These are phyloP conservation scores for Eriocheir sinensis DNA, from an alignment of 1,140 invertebrate genomes.

Conservation along the genomic window DNA sequence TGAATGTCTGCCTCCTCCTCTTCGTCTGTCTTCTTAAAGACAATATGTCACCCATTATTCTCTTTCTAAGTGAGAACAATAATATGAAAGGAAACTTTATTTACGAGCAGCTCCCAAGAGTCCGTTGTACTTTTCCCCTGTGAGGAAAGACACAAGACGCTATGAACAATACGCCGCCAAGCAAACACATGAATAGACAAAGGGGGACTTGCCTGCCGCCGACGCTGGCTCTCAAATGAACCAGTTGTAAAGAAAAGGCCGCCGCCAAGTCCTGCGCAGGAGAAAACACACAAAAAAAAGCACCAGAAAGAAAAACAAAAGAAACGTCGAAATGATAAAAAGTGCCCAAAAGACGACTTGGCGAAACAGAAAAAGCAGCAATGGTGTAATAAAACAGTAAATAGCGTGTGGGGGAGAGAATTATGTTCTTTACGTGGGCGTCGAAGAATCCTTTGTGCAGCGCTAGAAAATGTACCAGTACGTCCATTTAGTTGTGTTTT, in stretches of 20 bases:
- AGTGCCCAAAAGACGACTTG: background rate
- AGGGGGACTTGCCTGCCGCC: background rate
- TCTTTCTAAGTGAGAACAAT: background rate
- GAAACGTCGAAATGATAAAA: slow-evolving; percentile 7
- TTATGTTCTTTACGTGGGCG: slow-evolving; percentile 14
- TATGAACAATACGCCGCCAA: slow-evolving; percentile 22
- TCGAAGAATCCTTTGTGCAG: slow-evolving; percentile 23
- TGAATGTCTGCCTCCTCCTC: background rate
- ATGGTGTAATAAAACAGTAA: slow-evolving; percentile 5
- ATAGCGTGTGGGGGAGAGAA: slow-evolving; percentile 20
- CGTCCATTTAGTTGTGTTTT: slow-evolving; percentile 7
- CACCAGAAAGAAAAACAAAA: too few relatives aligned
- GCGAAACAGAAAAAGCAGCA: background rate
- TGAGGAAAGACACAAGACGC: slow-evolving; percentile 22
- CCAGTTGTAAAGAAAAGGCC: slow-evolving; percentile 13
- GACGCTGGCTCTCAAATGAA: slow-evolving; percentile 13
- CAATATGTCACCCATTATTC: background rate
- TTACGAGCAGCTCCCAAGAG: background rate
- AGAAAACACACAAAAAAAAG: background rate
- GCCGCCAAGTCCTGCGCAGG: background rate
- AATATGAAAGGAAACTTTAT: background rate
- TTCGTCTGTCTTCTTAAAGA: background rate
- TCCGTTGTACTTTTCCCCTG: background rate
- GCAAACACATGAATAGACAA: slow-evolving; percentile 15
- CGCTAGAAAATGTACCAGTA: background rate